Percentiles rank a stretch among this genome's conserved stretches.
phyloP scores from a whole-genome alignment of 2,113 vertebrate genomes.

The Pygathrix nemaeus region DNA sequence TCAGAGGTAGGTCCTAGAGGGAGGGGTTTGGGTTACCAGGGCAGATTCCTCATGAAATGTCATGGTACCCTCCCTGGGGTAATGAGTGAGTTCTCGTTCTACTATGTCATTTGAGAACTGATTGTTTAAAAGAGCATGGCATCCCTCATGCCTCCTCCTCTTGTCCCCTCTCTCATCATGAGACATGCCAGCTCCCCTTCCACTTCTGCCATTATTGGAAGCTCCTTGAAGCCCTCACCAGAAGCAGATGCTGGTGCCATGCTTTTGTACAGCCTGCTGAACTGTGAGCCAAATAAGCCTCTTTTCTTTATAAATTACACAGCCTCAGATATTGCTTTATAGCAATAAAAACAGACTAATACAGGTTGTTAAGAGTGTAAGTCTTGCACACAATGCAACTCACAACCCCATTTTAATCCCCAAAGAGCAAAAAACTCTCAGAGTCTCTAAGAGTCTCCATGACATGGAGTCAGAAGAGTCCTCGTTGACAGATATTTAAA shows the following conservation, averaged over 20 bases:
- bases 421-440: background rate
- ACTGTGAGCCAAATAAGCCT: background rate
- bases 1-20: background rate
- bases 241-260: background rate
- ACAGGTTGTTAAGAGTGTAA: constrained; percentile 41
- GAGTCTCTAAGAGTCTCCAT: background rate
- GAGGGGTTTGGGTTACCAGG: background rate
- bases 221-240: background rate
- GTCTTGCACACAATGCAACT: constrained; percentile 7
- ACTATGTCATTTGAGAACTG: background rate
- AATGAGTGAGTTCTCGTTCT: background rate
- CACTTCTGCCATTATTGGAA: background rate
- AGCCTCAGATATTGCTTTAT: background rate
- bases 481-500: background rate
- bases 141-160: background rate
- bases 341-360: background rate
- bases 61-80: background rate
- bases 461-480: background rate
- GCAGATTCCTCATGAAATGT: background rate
- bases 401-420: constrained; percentile 48
- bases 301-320: background rate
- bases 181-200: background rate
- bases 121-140: background rate
- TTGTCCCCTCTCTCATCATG: background rate
- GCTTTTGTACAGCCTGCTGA: background rate